phyloP scores from a whole-genome alignment of 2,888 invertebrate species.

The Koerneria pararmatus region DNA sequence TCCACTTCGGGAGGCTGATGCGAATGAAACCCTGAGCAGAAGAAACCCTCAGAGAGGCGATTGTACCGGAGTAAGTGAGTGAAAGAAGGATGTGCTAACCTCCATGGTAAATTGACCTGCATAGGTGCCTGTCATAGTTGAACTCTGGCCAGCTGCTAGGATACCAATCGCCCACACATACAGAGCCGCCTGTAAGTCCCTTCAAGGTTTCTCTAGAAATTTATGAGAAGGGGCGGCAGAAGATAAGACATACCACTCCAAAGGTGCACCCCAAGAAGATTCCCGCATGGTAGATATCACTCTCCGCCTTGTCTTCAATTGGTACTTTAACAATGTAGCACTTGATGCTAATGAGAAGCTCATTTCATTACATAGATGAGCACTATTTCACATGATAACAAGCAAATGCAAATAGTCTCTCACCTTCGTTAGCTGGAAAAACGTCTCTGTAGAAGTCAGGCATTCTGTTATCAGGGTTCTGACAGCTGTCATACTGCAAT shows the following conservation, averaged over 20 bases:
- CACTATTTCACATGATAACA: no score
- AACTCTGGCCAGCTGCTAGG: conserved; percentile 64
- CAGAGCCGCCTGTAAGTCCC: no score
- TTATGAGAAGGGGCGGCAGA: no score
- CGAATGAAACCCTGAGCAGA: conserved; percentile 72
- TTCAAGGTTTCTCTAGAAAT: no score
- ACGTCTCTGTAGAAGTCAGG: conserved; percentile 44
- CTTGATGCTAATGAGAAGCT: not conserved
- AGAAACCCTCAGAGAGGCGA: not conserved
- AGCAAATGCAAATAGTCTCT: no score
- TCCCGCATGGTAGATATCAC: conserved; percentile 57
- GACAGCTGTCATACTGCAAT: conserved; percentile 32
- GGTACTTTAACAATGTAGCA: conserved; percentile 20
- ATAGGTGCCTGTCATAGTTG: conserved; percentile 65
- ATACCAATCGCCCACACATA: conserved; percentile 67
- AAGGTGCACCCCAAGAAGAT: conserved; percentile 64
- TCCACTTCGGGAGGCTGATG: conserved; percentile 80
- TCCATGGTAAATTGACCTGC: conserved; percentile 67
- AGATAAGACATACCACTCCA: no score
- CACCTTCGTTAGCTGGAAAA: conserved; percentile 38
- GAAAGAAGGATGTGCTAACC: conserved; percentile 36
- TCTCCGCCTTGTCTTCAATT: conserved; percentile 33
- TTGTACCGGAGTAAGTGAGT: no score
- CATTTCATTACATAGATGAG: no score
- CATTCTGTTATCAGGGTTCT: conserved; percentile 41